These are phyloP conservation scores for Platycheirus albimanus DNA, from an alignment of 2,888 invertebrate genomes.

Conservation along the genomic window DNA sequence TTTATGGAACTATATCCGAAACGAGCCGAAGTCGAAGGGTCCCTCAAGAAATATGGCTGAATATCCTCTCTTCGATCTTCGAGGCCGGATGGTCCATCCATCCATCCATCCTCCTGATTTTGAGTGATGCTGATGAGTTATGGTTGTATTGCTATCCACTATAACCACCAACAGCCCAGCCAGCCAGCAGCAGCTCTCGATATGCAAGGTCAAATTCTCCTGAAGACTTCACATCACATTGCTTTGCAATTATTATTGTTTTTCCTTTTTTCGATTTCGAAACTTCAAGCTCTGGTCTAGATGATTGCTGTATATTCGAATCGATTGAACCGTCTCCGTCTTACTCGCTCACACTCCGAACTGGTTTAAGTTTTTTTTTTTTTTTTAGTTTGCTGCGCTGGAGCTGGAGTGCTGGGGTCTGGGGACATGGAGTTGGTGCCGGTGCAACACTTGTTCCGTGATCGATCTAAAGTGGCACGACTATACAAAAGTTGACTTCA, in stretches of 20 bases:
- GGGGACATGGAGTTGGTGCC: conserved; percentile 34
- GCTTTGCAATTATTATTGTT: conserved; percentile 54
- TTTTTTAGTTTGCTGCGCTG: no score
- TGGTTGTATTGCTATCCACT: conserved; percentile 45
- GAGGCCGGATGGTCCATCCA: conserved; percentile 64
- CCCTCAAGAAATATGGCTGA: conserved; percentile 50
- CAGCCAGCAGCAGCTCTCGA: conserved; percentile 31
- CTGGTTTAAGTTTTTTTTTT: no score
- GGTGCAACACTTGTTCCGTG: conserved; percentile 73
- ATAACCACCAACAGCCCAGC: no score
- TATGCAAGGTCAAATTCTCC: conserved; percentile 67
- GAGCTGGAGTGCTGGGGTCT: background rate
- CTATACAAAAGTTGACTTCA: conserved; percentile 67
- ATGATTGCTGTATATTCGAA: conserved; percentile 58
- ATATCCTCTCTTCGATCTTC: conserved; percentile 33
- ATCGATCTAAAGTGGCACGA: conserved; percentile 69
- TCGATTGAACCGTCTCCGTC: conserved; percentile 65
- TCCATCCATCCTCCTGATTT: conserved; percentile 67
- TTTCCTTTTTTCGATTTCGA: conserved; percentile 8
- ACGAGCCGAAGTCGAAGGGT: conserved; percentile 39
- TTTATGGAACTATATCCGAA: conserved; percentile 67
- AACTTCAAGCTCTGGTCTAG: conserved; percentile 51
- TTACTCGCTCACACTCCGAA: conserved; percentile 48
- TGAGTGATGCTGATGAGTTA: conserved; percentile 73
- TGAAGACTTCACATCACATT: conserved; percentile 47